These are phyloP conservation scores for Caenorhabditis uteleia DNA, from an alignment of 2,888 invertebrate genomes.

Conservation along the genomic window DNA sequence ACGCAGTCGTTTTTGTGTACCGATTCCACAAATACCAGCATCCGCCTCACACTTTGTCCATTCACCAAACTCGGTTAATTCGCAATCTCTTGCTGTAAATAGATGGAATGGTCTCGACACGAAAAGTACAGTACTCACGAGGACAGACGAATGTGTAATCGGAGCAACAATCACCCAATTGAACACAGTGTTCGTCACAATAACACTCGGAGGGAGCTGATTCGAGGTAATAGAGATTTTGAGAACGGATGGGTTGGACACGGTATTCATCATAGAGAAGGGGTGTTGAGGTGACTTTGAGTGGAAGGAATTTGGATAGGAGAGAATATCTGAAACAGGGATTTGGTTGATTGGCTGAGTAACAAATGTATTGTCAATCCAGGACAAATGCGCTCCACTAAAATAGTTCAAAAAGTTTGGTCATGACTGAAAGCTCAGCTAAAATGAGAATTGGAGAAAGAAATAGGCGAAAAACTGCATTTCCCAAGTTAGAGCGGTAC, in stretches of 20 bases:
- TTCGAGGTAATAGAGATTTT: conserved; percentile 27
- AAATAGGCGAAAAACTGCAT: no score
- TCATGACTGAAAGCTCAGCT: no score
- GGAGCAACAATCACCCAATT: conserved; percentile 62
- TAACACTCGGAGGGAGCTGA: conserved; percentile 53
- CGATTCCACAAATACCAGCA: conserved; percentile 52
- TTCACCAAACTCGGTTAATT: conserved; percentile 50
- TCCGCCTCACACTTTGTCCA: conserved; percentile 57
- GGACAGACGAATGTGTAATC: conserved; percentile 65
- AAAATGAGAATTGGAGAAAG: no score
- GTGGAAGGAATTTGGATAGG: conserved; percentile 56
- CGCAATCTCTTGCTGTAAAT: conserved; percentile 57
- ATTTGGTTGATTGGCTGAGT: no score
- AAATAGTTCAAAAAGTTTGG: no score
- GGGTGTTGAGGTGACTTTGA: conserved; percentile 42
- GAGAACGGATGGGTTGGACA: conserved; percentile 3
- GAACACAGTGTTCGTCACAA: conserved; percentile 62
- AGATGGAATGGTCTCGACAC: background rate
- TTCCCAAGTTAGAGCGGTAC: no score
- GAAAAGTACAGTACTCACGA: conserved; percentile 36
- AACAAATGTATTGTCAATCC: no score
- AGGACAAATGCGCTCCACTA: no score
- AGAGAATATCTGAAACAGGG: conserved; percentile 57
- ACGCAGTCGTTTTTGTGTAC: conserved; percentile 36
- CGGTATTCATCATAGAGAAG: conserved; percentile 21